These are phyloP conservation scores for Xiphophorus hellerii DNA, from an alignment of 2,113 vertebrate genomes.

Conservation along the genomic window DNA sequence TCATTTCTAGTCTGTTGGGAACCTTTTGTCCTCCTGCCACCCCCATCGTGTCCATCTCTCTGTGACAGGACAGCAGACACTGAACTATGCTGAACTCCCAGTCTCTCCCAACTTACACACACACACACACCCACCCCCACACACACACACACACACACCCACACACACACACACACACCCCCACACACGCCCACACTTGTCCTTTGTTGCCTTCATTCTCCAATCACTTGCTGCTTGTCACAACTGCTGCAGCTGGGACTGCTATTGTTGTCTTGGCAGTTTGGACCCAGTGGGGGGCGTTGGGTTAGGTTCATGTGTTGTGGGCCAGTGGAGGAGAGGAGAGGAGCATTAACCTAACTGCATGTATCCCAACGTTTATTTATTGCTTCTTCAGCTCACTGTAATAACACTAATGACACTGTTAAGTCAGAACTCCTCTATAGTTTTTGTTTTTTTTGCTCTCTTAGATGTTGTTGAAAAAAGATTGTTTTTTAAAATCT, in stretches of 20 bases:
- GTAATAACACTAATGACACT: constrained; percentile 36
- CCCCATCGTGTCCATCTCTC: constrained; percentile 10
- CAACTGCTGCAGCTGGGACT: constrained; percentile 21
- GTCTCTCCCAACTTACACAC: constrained; percentile 12
- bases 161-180: constrained; percentile 16
- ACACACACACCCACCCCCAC: constrained; percentile 10
- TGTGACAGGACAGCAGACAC: constrained; percentile 34
- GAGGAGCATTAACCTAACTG: constrained; percentile 33
- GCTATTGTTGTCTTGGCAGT: constrained; percentile 47
- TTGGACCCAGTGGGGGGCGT: constrained; percentile 27
- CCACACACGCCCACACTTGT: constrained; percentile 16
- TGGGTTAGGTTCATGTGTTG: constrained; percentile 44
- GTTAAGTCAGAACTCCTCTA: neutral
- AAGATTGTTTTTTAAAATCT: neutral
- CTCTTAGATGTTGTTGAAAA: constrained; percentile 7
- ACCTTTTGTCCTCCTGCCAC: constrained; percentile 54
- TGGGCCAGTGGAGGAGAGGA: constrained; percentile 24
- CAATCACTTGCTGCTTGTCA: constrained; percentile 51
- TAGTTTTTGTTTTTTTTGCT: neutral
- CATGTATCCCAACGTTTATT: constrained; percentile 39
- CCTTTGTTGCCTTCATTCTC: constrained; percentile 24
- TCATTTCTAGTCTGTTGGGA: constrained; percentile 49
- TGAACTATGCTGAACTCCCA: constrained; percentile 45
- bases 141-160: constrained; percentile 8
- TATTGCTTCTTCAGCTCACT: constrained; percentile 15